Percentiles rank a stretch among this genome's conserved stretches.
These are phyloP conservation scores for Petromus typicus DNA, from an alignment of 2,113 vertebrate genomes.

Conservation along the genomic window DNA sequence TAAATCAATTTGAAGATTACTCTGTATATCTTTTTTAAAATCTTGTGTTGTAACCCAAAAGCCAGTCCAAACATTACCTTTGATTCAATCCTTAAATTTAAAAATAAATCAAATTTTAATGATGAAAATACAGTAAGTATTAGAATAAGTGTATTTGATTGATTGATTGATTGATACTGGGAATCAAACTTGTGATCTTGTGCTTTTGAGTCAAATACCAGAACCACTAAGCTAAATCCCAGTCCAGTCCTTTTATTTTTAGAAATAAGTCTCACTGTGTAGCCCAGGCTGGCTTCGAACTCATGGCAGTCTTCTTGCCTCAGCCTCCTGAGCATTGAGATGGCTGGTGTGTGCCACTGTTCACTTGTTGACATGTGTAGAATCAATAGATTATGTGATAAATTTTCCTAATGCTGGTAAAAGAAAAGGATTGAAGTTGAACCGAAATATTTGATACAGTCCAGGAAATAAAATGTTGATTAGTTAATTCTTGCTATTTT, in stretches of 20 bases:
- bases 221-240: no score
- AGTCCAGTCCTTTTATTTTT: background rate
- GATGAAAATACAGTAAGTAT: constrained; percentile 26
- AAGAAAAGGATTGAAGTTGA: constrained; percentile 56
- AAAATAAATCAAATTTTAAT: constrained; percentile 50
- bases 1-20: constrained; percentile 1
- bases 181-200: no score
- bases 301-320: background rate
- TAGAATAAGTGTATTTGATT: background rate
- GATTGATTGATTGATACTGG: no score
- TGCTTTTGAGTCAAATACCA: no score
- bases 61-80: constrained; percentile 30
- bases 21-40: constrained; percentile 20
- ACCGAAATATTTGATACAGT: constrained; percentile 32
- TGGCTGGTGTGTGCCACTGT: background rate
- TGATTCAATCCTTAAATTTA: constrained; percentile 46
- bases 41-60: constrained; percentile 6
- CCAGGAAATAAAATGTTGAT: constrained; percentile 51
- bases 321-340: background rate
- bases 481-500: constrained; percentile 45
- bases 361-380: background rate
- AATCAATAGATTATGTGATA: constrained; percentile 29
- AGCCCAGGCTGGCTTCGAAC: background rate
- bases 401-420: constrained; percentile 57
- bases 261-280: background rate